phyloP scores from a whole-genome alignment of 2,113 vertebrate genomes.

The Indri indri region DNA sequence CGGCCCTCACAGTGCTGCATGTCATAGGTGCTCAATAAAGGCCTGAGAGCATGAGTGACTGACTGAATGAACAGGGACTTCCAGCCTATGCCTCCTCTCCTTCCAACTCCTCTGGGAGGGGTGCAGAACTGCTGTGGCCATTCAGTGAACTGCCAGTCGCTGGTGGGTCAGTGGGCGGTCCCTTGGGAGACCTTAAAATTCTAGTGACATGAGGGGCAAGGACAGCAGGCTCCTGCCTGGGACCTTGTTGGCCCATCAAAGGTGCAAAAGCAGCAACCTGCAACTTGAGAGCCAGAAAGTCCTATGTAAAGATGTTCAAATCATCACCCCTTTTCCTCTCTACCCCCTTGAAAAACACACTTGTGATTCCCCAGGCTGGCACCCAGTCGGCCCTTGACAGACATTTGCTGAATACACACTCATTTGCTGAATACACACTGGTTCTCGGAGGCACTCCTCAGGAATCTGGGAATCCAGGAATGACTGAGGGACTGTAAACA shows the following conservation, averaged over 20 bases:
- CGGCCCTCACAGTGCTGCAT: background rate
- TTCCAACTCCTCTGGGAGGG: too few relatives aligned
- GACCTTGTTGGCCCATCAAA: background rate
- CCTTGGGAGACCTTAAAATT: background rate
- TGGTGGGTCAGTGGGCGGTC: too few relatives aligned
- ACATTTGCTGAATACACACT: background rate
- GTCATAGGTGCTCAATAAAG: background rate
- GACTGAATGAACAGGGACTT: too few relatives aligned
- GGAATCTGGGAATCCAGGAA: background rate
- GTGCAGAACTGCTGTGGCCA: background rate
- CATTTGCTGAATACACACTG: background rate
- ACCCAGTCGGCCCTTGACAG: background rate
- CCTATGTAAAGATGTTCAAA: background rate
- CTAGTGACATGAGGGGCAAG: background rate
- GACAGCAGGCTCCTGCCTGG: too few relatives aligned
- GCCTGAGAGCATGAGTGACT: background rate
- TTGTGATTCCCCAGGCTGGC: background rate
- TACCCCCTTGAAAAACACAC: background rate
- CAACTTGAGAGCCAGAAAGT: background rate
- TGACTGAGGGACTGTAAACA: background rate
- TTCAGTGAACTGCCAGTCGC: background rate
- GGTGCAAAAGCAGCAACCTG: background rate
- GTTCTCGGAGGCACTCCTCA: background rate
- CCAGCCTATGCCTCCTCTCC: background rate
- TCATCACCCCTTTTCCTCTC: background rate